phyloP scores from a whole-genome alignment of 2,797 vertebrate species.

The Apogon hyalosoma region DNA sequence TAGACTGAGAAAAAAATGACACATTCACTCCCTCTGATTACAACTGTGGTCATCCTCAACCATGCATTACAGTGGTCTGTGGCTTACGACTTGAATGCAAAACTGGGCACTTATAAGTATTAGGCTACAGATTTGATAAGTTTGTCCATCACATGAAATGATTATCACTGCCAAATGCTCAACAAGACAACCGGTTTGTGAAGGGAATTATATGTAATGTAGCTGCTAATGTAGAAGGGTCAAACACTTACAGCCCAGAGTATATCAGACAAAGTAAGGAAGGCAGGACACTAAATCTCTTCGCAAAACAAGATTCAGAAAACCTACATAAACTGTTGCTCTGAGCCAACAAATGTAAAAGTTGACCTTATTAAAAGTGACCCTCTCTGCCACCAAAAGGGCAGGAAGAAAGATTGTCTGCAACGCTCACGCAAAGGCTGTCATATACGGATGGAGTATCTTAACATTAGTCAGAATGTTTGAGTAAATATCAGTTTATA shows the following conservation, averaged over 20 bases:
- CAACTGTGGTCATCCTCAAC: constrained; percentile 69
- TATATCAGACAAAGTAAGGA: constrained; percentile 46
- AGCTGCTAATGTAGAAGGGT: constrained; percentile 45
- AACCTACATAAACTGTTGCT: constrained; percentile 43
- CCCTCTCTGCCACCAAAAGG: constrained; percentile 35
- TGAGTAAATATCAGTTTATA: constrained; percentile 48
- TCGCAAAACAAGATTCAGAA: constrained; percentile 29
- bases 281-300: constrained; percentile 56
- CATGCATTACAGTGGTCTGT: constrained; percentile 81
- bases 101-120: constrained; percentile 78
- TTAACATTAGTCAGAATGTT: constrained; percentile 36
- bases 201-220: constrained; percentile 43
- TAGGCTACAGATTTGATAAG: constrained; percentile 77
- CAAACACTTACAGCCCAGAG: constrained; percentile 41
- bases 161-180: constrained; percentile 60
- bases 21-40: constrained; percentile 72
- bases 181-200: constrained; percentile 39
- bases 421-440: constrained; percentile 64
- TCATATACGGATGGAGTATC: constrained; percentile 54
- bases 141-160: constrained; percentile 66
- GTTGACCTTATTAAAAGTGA: constrained; percentile 36
- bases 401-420: constrained; percentile 71
- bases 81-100: constrained; percentile 69
- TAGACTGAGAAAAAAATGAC: constrained; percentile 65
- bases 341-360: constrained; percentile 23